Percentiles rank a stretch among this genome's conserved stretches.
These are phyloP conservation scores for Mesoligia furuncula DNA, from an alignment of 2,888 invertebrate genomes.

Conservation along the genomic window DNA sequence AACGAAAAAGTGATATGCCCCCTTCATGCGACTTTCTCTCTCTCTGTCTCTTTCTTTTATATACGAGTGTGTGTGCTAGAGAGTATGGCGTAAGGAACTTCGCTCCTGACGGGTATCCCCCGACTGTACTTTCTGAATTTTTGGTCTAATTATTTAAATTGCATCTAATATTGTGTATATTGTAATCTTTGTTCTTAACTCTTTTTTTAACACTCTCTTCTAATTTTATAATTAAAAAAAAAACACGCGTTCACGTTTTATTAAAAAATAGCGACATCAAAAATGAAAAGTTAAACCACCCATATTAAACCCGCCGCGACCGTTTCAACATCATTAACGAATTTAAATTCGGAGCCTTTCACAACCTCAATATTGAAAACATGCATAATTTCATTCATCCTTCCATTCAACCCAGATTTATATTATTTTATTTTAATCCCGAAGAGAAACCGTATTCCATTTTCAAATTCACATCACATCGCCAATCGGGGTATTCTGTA, in stretches of 20 bases:
- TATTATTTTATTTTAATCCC: conserved; percentile 29
- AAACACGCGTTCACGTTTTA: not conserved
- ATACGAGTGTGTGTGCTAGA: too few relatives aligned
- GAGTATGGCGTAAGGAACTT: too few relatives aligned
- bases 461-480: conserved; percentile 58
- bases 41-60: too few relatives aligned
- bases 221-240: too few relatives aligned
- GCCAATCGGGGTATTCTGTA: conserved; percentile 44
- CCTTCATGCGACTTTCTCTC: too few relatives aligned
- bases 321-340: conserved; percentile 31
- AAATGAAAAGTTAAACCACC: conserved; percentile 1
- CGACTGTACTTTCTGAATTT: not conserved
- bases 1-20: not conserved
- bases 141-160: not conserved
- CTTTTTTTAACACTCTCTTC: not conserved
- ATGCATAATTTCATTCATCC: conserved; percentile 25
- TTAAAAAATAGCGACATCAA: not conserved
- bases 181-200: not conserved
- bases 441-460: conserved; percentile 14
- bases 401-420: conserved; percentile 18
- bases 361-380: conserved; percentile 25
- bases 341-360: conserved; percentile 31
- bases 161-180: not conserved
- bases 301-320: conserved; percentile 2
- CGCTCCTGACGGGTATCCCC: not conserved